Evolutionary conservation across 2,888 invertebrate genomes (phyloP), one percentile per base, ranked within the genome.

Genomic region (Eulithis testata): DNA sequence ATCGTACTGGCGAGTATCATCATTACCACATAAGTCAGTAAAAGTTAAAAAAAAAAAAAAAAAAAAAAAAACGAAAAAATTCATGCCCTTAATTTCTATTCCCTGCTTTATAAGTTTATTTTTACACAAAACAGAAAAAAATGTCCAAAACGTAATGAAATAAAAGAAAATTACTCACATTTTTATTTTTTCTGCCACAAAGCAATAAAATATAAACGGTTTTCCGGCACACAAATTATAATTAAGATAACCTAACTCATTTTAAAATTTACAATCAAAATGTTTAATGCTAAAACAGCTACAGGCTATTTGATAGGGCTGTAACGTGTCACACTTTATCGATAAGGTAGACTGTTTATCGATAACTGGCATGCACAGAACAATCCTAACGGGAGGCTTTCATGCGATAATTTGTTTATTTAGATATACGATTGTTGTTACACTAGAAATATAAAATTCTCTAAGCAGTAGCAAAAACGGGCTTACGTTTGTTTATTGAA

Each of bases 301-400:
- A 40, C 40, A 11, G 40, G 37, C 44, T 11, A 55, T 60, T 60
- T 47, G 11, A 55, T 56, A 60, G 52, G 59, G 45, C 11, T 61
- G 56, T 53, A 45, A 60, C 63, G 50, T 60, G 66, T 63, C 59
- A 37, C 43, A 6, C 44, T 36, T 63, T 63, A 60, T 63, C 63
- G 66, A 63, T 66, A 63, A 63, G 50, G 37, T 7, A 11, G 43
- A 50, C 37, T 43, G 58, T 64, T 53, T 40, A 59, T 60, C 56
- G 67, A 61, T 67, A 60, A 31, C 40, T 45, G 11, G 36, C 56
- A 57, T 60, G 60, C 60, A 66, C 47, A 21, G 60, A 55, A 66
- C 51, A 63, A 55, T 59, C 55, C 52, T 57, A 60, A 67, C 53
- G 47, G 50, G n/a, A 11, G 11, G 31, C n/a, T 53, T 12, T 5